Conservation (phyloP, 2,888 invertebrate genomes). For the Hirtodrosophila cameraria region DNA sequence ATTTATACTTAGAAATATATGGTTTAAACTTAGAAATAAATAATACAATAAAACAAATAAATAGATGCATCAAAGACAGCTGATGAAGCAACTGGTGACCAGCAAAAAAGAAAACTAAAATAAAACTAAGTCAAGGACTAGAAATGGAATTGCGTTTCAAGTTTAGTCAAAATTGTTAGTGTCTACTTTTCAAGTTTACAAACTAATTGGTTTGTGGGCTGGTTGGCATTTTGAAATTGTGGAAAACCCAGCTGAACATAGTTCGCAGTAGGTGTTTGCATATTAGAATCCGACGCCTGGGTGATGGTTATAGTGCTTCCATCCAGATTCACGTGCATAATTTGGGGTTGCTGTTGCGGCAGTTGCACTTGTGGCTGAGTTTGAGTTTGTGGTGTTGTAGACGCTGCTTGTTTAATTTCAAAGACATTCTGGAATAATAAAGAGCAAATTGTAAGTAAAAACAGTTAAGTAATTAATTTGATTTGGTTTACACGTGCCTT, state of each 20-base stretch:
- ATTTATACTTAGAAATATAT: slow-evolving; percentile 3
- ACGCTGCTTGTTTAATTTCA: slow-evolving; percentile 38
- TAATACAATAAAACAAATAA: slow-evolving; percentile 4
- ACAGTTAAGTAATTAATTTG: neutral
- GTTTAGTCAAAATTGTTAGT: slow-evolving; percentile 6
- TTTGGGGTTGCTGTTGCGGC: slow-evolving; percentile 75
- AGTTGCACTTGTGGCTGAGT: slow-evolving; percentile 54
- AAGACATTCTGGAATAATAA: slow-evolving; percentile 34
- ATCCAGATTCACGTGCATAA: slow-evolving; percentile 82
- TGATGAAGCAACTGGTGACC: slow-evolving; percentile 25
- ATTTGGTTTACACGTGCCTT: slow-evolving; percentile 4
- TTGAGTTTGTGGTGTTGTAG: slow-evolving; percentile 31
- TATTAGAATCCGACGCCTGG: slow-evolving; percentile 81
- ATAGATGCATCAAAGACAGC: slow-evolving; percentile 4
- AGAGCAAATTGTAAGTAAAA: neutral
- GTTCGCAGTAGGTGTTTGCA: slow-evolving; percentile 81
- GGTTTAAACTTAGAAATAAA: slow-evolving; percentile 2
- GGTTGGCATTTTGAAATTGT: slow-evolving; percentile 80
- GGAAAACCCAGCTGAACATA: slow-evolving; percentile 81
- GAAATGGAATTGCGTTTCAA: slow-evolving; percentile 18
- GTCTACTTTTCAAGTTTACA: slow-evolving; percentile 81
- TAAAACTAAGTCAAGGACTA: slow-evolving; percentile 48
- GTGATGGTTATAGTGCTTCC: slow-evolving; percentile 83
- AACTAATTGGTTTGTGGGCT: slow-evolving; percentile 75
- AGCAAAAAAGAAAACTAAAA: slow-evolving; percentile 5